Evolutionary conservation across 2,797 vertebrate genomes (phyloP).

Genomic region (Enteromius argenteus): DNA sequence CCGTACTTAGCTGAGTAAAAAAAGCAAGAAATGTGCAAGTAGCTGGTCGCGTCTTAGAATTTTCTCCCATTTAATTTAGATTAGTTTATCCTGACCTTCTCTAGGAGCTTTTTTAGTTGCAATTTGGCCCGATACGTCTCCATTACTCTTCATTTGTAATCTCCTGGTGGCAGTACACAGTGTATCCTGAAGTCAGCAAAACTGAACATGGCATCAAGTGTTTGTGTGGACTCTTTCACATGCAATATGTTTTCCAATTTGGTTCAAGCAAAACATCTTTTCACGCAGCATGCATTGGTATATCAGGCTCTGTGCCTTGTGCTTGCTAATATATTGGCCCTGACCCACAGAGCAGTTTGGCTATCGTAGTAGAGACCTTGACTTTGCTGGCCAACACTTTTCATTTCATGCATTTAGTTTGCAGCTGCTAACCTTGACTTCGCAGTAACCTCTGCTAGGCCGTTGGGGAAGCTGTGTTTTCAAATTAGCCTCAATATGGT

Average conservation of each 20-base stretch:
- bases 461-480: constrained; percentile 30
- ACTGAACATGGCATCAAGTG: constrained; percentile 1
- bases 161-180: background rate
- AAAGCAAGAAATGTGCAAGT: background rate
- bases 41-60: background rate
- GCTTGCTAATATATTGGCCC: constrained; percentile 35
- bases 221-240: constrained; percentile 20
- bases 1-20: background rate
- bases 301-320: constrained; percentile 9
- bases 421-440: constrained; percentile 39
- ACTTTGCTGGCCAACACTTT: constrained; percentile 14
- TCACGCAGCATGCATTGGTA: constrained; percentile 17
- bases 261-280: constrained; percentile 23
- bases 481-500: constrained; percentile 19
- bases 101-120: constrained; percentile 21
- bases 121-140: constrained; percentile 2
- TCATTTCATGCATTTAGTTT: constrained; percentile 28
- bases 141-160: constrained; percentile 23
- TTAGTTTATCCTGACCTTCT: background rate
- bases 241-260: constrained; percentile 29
- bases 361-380: constrained; percentile 20
- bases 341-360: constrained; percentile 38
- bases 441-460: constrained; percentile 21
- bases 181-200: constrained; percentile 7
- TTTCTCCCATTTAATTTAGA: background rate